A percentile compares a stretch with the other conserved stretches of the same genome.
phyloP scores from a whole-genome alignment of 2,797 vertebrate species.

The Spea hammondii region DNA sequence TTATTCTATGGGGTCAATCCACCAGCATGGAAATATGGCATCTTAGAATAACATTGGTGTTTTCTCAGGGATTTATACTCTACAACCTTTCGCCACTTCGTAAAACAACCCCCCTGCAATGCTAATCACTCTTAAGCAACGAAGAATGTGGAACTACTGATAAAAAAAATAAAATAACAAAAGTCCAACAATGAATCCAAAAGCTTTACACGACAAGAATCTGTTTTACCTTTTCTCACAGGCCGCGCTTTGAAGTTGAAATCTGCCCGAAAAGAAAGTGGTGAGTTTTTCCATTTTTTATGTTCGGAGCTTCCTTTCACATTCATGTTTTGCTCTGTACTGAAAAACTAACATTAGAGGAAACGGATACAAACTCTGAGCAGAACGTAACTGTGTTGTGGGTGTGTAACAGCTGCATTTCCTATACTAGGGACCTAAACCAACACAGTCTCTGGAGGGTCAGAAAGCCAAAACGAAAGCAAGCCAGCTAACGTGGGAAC shows the following conservation, averaged over 20 bases:
- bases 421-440: slow-evolving; percentile 31
- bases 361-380: slow-evolving; percentile 42
- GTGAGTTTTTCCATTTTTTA: slow-evolving; percentile 14
- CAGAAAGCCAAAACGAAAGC: slow-evolving; percentile 14
- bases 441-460: slow-evolving; percentile 32
- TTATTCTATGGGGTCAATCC: too few relatives aligned
- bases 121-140: too few relatives aligned
- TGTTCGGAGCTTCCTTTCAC: slow-evolving; percentile 13
- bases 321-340: slow-evolving; percentile 25
- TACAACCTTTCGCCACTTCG: too few relatives aligned
- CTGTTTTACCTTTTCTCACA: slow-evolving; percentile 36
- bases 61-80: too few relatives aligned
- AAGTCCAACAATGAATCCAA: background rate
- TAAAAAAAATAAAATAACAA: too few relatives aligned
- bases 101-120: too few relatives aligned
- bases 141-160: too few relatives aligned
- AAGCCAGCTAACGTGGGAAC: slow-evolving; percentile 34
- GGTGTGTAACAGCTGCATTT: slow-evolving; percentile 33
- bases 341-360: slow-evolving; percentile 30
- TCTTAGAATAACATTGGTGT: too few relatives aligned
- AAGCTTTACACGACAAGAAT: background rate
- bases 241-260: background rate
- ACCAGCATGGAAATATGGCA: too few relatives aligned
- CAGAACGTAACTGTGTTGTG: slow-evolving; percentile 24
- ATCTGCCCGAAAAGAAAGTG: background rate